phyloP scores from a whole-genome alignment of 2,888 invertebrate genomes.

The Drosophila aldrichi region DNA sequence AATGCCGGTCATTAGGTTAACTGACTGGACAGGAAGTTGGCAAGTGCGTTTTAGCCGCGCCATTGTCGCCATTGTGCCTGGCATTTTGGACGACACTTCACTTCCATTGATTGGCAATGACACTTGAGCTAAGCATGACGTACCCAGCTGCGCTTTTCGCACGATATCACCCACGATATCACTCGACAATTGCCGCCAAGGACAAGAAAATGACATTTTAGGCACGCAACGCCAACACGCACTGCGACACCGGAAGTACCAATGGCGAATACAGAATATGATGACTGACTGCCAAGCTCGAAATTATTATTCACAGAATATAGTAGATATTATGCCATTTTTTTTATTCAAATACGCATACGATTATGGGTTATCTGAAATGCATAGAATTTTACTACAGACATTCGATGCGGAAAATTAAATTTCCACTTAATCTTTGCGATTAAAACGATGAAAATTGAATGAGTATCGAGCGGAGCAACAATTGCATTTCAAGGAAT shows the following conservation, averaged over 20 bases:
- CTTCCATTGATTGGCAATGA: slow-evolving; percentile 69
- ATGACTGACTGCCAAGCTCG: neutral
- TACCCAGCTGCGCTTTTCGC: slow-evolving; percentile 73
- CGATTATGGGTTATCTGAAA: neutral
- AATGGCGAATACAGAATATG: neutral
- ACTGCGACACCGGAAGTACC: slow-evolving; percentile 28
- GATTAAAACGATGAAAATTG: neutral
- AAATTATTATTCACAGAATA: neutral
- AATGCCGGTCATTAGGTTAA: slow-evolving; percentile 79
- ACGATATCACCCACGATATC: slow-evolving; percentile 46
- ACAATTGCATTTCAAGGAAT: neutral
- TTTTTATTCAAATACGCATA: neutral
- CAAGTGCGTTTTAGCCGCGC: slow-evolving; percentile 45
- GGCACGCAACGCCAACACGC: slow-evolving; percentile 59
- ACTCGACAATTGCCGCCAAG: slow-evolving; percentile 75
- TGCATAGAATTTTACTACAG: neutral
- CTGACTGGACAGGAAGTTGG: slow-evolving; percentile 69
- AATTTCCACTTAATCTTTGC: neutral
- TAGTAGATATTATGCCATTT: neutral
- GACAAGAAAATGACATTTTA: slow-evolving; percentile 68
- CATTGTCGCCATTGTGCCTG: slow-evolving; percentile 60
- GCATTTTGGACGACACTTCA: slow-evolving; percentile 62
- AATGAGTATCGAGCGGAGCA: neutral
- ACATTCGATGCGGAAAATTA: neutral
- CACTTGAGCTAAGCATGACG: slow-evolving; percentile 42